A percentile compares a stretch with the other conserved stretches of the same genome.
Conservation (phyloP, 2,888 invertebrate genomes). For the Palloptera scutellata region DNA sequence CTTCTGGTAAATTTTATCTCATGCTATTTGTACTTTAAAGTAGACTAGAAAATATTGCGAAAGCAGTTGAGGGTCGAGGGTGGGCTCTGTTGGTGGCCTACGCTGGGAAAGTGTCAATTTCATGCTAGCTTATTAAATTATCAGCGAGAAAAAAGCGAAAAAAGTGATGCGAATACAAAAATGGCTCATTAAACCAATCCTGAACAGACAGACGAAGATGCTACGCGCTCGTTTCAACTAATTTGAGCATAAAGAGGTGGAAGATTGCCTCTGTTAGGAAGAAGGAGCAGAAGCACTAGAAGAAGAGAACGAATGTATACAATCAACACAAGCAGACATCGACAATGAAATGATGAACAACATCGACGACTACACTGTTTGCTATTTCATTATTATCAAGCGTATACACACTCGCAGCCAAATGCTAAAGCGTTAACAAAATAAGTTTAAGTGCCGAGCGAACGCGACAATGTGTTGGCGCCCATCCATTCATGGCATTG, state of each 20-base stretch:
- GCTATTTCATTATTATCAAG: not conserved
- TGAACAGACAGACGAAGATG: not conserved
- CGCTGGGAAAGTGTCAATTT: conserved; percentile 14
- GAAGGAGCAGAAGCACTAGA: not conserved
- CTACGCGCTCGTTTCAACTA: conserved; percentile 15
- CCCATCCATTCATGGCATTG: too few species aligned
- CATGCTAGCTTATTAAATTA: conserved; percentile 21
- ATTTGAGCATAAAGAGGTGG: conserved; percentile 32
- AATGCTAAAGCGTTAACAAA: too few species aligned
- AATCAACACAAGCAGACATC: too few species aligned
- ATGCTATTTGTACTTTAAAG: too few species aligned
- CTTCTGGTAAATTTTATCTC: too few species aligned
- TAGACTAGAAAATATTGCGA: too few species aligned
- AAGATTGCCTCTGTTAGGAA: not conserved
- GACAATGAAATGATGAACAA: not conserved
- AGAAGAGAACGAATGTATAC: not conserved
- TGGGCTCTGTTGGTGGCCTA: not conserved
- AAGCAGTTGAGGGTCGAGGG: not conserved
- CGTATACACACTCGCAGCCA: not conserved
- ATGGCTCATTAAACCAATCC: conserved; percentile 2
- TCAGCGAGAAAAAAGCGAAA: conserved; percentile 2
- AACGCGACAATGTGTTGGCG: too few species aligned
- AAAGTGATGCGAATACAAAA: conserved; percentile 7
- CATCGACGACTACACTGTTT: too few species aligned
- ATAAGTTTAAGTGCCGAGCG: too few species aligned